Percentiles rank a stretch among this genome's conserved stretches.
These are phyloP conservation scores for Acrobasis repandana DNA, from an alignment of 2,888 invertebrate genomes.

Conservation along the genomic window DNA sequence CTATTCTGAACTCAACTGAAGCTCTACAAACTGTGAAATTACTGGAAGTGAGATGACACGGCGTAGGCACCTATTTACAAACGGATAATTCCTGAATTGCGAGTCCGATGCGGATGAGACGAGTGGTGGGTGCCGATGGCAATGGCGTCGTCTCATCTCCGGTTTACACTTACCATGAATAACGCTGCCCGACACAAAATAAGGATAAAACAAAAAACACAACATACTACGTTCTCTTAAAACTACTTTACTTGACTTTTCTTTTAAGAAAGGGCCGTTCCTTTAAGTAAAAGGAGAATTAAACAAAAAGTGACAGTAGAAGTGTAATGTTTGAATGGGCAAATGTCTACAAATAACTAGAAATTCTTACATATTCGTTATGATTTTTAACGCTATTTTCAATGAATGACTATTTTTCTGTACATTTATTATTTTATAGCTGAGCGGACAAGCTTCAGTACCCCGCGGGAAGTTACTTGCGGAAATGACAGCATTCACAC, in stretches of 20 bases:
- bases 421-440: not conserved
- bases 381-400: no score
- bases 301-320: no score
- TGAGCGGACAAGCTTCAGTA: slow-evolving; percentile 12
- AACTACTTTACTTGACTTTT: no score
- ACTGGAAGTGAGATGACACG: not conserved
- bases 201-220: no score
- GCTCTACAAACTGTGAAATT: slow-evolving; percentile 1
- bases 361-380: no score
- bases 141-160: slow-evolving; percentile 18
- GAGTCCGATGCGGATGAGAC: slow-evolving; percentile 8
- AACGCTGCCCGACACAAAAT: not conserved
- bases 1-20: not conserved
- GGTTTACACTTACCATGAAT: slow-evolving; percentile 9
- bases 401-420: not conserved
- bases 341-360: no score
- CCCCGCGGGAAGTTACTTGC: slow-evolving; percentile 1
- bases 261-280: no score
- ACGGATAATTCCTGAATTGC: slow-evolving; percentile 8
- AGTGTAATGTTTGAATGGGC: no score
- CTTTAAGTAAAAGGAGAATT: no score
- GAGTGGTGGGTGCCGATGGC: slow-evolving; percentile 5
- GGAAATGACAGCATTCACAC: slow-evolving; percentile 3
- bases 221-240: no score
- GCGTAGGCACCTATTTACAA: not conserved